A percentile compares a stretch with the other conserved stretches of the same genome.
phyloP scores from a whole-genome alignment of 2,113 vertebrate species.

The Chaetops frenatus region DNA sequence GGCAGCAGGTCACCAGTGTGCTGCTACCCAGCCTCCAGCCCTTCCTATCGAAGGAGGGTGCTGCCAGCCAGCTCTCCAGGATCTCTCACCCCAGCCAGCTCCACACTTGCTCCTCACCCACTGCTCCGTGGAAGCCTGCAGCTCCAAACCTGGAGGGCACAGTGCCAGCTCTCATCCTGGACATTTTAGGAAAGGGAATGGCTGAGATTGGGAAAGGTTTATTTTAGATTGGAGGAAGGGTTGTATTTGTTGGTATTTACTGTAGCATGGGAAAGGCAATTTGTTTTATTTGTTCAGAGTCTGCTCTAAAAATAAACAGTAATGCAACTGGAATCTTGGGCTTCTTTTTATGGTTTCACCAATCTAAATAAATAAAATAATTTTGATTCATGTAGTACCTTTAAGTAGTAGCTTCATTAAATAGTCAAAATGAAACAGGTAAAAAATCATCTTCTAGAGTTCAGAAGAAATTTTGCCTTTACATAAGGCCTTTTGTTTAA shows the following conservation, averaged over 20 bases:
- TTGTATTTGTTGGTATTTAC: not conserved
- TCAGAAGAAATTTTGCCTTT: not conserved
- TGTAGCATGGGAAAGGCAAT: not conserved
- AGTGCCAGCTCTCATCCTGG: not conserved
- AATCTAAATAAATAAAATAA: not conserved
- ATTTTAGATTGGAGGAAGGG: not conserved
- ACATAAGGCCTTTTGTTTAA: not conserved
- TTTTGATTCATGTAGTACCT: not conserved
- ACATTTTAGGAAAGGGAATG: not conserved
- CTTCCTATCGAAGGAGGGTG: not conserved
- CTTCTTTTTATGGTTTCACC: not conserved
- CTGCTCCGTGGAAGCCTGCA: not conserved
- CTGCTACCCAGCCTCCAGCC: not conserved
- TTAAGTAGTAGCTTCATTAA: not conserved
- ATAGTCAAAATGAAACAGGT: not conserved
- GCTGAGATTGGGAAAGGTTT: not conserved
- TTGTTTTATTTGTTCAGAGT: not conserved
- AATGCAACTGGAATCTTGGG: not conserved
- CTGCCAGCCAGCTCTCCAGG: fast-evolving
- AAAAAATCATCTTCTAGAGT: not conserved
- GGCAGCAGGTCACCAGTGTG: not conserved
- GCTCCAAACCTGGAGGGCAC: not conserved
- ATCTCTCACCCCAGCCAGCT: not conserved
- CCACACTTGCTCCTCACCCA: not conserved
- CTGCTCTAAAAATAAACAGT: not conserved